phyloP scores from a whole-genome alignment of 2,113 vertebrate species.

The Xerus inauris region DNA sequence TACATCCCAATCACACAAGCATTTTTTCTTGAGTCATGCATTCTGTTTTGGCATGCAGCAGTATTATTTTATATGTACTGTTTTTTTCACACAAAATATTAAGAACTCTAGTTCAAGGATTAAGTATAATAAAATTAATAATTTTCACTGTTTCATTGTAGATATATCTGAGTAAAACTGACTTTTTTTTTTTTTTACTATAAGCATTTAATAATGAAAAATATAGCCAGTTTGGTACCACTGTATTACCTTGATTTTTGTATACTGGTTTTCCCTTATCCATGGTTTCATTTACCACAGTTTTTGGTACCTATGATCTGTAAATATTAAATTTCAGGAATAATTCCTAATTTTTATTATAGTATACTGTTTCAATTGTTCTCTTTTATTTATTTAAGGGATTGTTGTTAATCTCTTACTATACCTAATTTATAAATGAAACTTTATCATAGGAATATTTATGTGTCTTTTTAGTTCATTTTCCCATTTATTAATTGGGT shows the following conservation, averaged over 20 bases:
- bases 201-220: background rate
- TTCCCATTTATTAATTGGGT: no score
- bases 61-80: background rate
- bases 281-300: background rate
- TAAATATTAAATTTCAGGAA: background rate
- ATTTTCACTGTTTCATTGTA: conserved; percentile 2
- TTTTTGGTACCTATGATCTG: background rate
- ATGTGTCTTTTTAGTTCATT: no score
- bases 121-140: background rate
- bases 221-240: background rate
- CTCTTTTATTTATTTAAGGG: background rate
- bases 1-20: background rate
- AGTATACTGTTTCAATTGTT: background rate
- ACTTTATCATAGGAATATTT: background rate
- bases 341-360: background rate
- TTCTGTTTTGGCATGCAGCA: background rate
- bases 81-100: background rate
- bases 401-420: background rate
- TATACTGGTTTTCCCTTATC: background rate
- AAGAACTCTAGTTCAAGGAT: background rate
- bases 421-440: background rate
- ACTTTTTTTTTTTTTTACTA: background rate
- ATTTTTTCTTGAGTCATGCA: background rate
- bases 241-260: background rate
- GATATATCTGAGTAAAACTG: background rate